phyloP scores from a whole-genome alignment of 2,797 vertebrate genomes.

The Brotula barbata region DNA sequence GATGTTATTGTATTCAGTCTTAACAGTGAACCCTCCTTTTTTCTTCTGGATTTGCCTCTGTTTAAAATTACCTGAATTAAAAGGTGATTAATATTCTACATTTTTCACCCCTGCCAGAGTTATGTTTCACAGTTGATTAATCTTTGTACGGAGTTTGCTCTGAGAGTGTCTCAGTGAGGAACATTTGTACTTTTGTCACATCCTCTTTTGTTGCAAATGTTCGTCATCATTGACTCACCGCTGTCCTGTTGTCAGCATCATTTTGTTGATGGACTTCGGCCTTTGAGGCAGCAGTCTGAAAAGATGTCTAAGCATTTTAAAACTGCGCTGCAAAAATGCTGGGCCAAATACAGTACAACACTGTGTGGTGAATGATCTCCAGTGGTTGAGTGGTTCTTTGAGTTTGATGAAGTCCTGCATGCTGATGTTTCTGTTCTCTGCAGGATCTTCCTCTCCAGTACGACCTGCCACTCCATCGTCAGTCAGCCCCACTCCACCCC shows the following conservation, averaged over 20 bases:
- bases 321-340: not conserved
- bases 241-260: not conserved
- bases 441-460: slow-evolving; percentile 91
- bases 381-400: not conserved
- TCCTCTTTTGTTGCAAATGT: not conserved
- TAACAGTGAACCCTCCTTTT: not conserved
- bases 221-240: not conserved
- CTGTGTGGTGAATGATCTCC: no score
- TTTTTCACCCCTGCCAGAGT: slow-evolving; percentile 1
- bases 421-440: slow-evolving; percentile 9
- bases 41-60: slow-evolving; percentile 6
- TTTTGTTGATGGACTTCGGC: not conserved
- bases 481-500: slow-evolving; percentile 84
- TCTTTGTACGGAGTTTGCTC: no score
- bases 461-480: slow-evolving; percentile 86
- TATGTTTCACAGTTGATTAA: no score
- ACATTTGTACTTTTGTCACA: not conserved
- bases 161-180: no score
- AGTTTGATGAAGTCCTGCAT: not conserved
- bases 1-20: not conserved
- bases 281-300: not conserved
- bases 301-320: no score
- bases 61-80: no score
- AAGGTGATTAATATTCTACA: not conserved
- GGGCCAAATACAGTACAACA: no score